Percentiles rank a stretch among this genome's conserved stretches.
These are phyloP conservation scores for Listronotus oregonensis DNA, from an alignment of 1,140 invertebrate species.

Conservation along the genomic window DNA sequence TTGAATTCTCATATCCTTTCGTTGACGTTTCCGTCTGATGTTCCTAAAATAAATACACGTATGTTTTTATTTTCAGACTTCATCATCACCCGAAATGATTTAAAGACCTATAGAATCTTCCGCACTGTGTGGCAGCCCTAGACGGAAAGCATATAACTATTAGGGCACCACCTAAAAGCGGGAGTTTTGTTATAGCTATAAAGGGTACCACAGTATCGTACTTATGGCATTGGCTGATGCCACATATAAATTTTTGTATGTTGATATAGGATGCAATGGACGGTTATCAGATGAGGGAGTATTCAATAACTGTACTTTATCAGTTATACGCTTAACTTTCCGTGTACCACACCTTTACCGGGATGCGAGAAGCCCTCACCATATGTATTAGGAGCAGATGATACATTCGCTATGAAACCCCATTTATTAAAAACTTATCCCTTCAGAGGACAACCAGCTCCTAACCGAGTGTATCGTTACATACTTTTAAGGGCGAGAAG, in stretches of 20 bases:
- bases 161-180: no score
- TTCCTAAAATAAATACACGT: no score
- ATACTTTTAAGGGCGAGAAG: conserved; percentile 51
- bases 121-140: no score
- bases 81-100: no score
- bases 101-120: no score
- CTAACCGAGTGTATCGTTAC: conserved; percentile 56
- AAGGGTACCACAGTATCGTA: conserved; percentile 8
- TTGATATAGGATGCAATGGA: conserved; percentile 50
- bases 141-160: no score
- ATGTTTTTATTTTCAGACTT: no score
- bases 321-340: conserved; percentile 16
- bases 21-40: no score
- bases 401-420: conserved; percentile 40
- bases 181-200: no score
- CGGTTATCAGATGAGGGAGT: conserved; percentile 49
- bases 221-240: conserved; percentile 50
- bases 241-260: conserved; percentile 49
- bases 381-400: conserved; percentile 42
- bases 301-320: conserved; percentile 37
- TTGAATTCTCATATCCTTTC: no score
- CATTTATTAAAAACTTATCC: conserved; percentile 40
- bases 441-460: conserved; percentile 22
- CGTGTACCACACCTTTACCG: conserved; percentile 24
- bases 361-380: conserved; percentile 31